phyloP scores from a whole-genome alignment of 1,140 invertebrate species.

The Drosophila watanabei region DNA sequence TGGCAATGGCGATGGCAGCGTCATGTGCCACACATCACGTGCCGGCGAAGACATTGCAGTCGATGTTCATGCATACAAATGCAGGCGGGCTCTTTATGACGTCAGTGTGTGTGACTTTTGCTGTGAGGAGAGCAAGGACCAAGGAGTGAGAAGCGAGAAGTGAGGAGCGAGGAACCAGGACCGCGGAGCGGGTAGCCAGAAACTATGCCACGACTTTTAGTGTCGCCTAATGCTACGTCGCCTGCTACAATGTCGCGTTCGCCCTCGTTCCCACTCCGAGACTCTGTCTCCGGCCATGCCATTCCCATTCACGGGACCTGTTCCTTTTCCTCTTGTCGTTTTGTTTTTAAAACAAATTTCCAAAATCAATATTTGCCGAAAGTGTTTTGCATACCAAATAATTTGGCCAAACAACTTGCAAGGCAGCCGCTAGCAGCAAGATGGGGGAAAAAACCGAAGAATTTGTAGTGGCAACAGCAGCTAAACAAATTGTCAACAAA shows the following conservation, averaged over 20 bases:
- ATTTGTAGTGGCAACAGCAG: conserved; percentile 81
- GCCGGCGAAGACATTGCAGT: conserved; percentile 76
- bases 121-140: conserved; percentile 7
- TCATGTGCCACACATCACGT: conserved; percentile 82
- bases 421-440: conserved; percentile 21
- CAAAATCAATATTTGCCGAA: conserved; percentile 84
- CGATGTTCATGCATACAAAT: conserved; percentile 75
- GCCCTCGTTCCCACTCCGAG: conserved; percentile 1
- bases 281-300: not conserved
- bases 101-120: conserved; percentile 72
- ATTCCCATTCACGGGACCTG: conserved; percentile 10
- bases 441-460: conserved; percentile 40
- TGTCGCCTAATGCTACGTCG: conserved; percentile 60
- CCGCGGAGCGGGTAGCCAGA: conserved; percentile 20
- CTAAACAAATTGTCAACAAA: conserved; percentile 84
- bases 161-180: not conserved
- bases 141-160: not conserved
- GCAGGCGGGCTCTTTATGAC: conserved; percentile 74
- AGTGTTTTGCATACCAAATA: conserved; percentile 84
- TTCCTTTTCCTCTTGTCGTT: conserved; percentile 32
- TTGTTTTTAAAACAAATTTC: conserved; percentile 78
- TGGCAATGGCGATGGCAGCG: conserved; percentile 8
- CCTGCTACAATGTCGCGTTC: conserved; percentile 69
- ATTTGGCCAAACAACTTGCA: conserved; percentile 81
- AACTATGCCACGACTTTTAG: conserved; percentile 73